A percentile compares a stretch with the other conserved stretches of the same genome.
These are phyloP conservation scores for Maniola jurtina DNA, from an alignment of 1,140 invertebrate genomes.

Conservation along the genomic window DNA sequence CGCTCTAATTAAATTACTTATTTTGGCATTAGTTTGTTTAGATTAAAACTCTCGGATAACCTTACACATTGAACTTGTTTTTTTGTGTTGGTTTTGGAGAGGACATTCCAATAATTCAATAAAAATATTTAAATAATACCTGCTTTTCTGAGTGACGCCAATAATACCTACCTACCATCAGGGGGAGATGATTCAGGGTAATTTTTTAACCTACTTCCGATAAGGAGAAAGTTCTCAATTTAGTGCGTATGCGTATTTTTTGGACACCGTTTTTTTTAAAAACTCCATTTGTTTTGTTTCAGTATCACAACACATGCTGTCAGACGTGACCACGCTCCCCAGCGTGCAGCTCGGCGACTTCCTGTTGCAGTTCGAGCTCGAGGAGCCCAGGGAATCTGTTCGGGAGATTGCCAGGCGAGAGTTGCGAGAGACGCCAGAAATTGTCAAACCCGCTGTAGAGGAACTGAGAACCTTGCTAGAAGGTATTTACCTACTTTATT, in stretches of 20 bases:
- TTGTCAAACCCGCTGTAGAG: slow-evolving; percentile 80
- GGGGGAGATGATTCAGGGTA: no score
- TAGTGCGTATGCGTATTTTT: no score
- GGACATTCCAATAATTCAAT: no score
- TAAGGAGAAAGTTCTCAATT: background rate
- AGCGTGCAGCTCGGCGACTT: slow-evolving; percentile 84
- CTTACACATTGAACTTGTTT: no score
- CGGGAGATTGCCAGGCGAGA: slow-evolving; percentile 86
- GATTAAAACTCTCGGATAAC: no score
- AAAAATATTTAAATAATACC: no score
- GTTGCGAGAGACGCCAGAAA: slow-evolving; percentile 85
- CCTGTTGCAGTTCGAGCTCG: slow-evolving; percentile 84
- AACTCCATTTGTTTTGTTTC: slow-evolving; percentile 38
- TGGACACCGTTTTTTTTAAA: no score
- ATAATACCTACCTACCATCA: no score
- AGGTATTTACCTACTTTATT: slow-evolving; percentile 77
- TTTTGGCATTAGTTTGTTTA: no score
- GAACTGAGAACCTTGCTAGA: slow-evolving; percentile 83
- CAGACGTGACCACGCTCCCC: slow-evolving; percentile 83
- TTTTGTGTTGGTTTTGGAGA: no score
- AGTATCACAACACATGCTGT: slow-evolving; percentile 84
- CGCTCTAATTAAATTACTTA: no score
- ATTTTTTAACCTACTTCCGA: background rate
- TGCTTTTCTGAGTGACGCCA: no score
- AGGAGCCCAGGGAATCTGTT: slow-evolving; percentile 80